Percentiles rank a stretch among this genome's conserved stretches.
Evolutionary conservation across 2,113 vertebrate species (phyloP).

Genomic region (Varanus komodoensis): DNA sequence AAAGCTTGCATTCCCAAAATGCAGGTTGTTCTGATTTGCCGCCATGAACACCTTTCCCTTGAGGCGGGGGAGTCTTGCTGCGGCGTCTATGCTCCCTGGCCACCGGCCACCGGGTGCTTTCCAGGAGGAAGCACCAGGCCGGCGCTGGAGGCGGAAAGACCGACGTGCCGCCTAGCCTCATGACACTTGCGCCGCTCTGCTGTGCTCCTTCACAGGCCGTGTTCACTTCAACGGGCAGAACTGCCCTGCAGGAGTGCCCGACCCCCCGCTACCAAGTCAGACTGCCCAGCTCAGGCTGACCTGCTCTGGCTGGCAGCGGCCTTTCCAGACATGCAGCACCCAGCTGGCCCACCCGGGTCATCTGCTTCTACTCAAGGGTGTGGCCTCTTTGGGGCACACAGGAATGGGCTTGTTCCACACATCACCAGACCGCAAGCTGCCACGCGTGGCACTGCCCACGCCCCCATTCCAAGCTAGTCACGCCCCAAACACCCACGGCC

Average conservation of each 20-base stretch:
- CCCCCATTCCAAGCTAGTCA: background rate
- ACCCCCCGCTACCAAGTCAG: background rate
- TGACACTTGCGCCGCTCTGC: too few species aligned
- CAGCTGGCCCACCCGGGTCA: background rate
- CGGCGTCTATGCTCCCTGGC: background rate
- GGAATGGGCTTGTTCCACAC: background rate
- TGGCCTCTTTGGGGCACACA: background rate
- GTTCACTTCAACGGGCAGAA: background rate
- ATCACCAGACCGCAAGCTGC: background rate
- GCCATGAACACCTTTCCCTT: fast-evolving
- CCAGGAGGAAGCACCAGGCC: background rate
- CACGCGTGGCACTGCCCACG: background rate
- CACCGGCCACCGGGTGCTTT: background rate
- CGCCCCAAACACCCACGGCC: background rate
- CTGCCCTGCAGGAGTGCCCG: background rate
- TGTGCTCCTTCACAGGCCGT: background rate
- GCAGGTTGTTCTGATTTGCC: background rate
- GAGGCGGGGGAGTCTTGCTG: background rate
- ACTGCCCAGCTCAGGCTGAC: background rate
- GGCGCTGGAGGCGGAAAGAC: background rate
- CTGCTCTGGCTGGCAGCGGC: background rate
- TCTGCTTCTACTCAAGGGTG: too few species aligned
- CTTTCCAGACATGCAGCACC: too few species aligned
- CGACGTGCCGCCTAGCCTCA: background rate
- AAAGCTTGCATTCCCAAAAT: slow-evolving; percentile 28